phyloP scores from a whole-genome alignment of 2,797 vertebrate species.

The Dendrocincla tyrannina region DNA sequence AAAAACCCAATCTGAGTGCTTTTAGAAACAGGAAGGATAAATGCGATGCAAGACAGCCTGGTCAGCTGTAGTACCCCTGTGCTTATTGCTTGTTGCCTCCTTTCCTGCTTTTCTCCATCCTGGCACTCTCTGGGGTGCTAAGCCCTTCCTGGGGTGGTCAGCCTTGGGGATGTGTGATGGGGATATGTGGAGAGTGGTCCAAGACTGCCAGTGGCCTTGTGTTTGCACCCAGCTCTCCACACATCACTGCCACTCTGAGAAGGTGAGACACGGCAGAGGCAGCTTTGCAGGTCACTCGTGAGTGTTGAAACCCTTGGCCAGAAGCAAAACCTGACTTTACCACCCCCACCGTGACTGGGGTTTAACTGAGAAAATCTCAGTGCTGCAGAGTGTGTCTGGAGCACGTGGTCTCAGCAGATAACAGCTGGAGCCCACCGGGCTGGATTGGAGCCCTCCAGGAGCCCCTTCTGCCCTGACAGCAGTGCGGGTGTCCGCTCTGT shows the following conservation, averaged over 20 bases:
- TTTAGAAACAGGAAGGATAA: not conserved
- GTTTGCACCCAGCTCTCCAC: not conserved
- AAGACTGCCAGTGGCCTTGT: not conserved
- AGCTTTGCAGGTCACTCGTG: not conserved
- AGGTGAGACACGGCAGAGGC: not conserved
- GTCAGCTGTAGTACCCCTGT: not conserved
- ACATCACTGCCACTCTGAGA: not conserved
- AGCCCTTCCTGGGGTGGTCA: not conserved
- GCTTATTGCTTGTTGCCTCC: not conserved
- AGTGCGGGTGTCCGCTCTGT: accelerated
- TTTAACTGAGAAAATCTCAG: not conserved
- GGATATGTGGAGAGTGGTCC: accelerated
- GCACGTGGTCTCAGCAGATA: not conserved
- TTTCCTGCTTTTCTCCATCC: not conserved
- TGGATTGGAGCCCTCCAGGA: not conserved
- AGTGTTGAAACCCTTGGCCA: not conserved
- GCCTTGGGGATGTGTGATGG: not conserved
- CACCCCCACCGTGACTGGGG: accelerated
- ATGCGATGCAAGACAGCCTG: not conserved
- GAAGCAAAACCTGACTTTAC: not conserved
- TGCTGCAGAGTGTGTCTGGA: not conserved
- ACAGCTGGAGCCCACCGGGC: not conserved
- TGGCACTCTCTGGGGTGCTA: not conserved
- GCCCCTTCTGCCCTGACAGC: not conserved
- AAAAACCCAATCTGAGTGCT: not conserved